These are phyloP conservation scores for Nomada hirtipes DNA, from an alignment of 2,888 invertebrate species.

Conservation along the genomic window DNA sequence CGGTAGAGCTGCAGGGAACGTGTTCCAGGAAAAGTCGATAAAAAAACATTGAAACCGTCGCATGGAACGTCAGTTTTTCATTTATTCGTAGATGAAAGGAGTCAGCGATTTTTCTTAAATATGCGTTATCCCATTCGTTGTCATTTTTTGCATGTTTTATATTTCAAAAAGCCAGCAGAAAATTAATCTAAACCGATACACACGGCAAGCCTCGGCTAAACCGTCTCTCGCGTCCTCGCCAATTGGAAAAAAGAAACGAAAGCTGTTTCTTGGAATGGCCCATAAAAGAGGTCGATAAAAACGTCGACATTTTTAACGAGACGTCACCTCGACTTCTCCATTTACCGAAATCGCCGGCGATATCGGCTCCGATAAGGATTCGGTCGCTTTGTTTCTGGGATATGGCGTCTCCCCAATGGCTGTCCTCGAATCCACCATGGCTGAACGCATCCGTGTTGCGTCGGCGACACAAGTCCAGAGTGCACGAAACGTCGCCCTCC, in stretches of 20 bases:
- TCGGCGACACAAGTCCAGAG: conserved; percentile 52
- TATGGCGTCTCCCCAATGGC: conserved; percentile 57
- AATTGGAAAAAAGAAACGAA: too few relatives aligned
- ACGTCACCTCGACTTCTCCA: background rate
- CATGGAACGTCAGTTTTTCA: background rate
- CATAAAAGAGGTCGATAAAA: too few relatives aligned
- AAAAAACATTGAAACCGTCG: background rate
- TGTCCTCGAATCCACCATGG: conserved; percentile 56
- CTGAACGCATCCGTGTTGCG: conserved; percentile 46
- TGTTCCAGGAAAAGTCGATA: too few relatives aligned
- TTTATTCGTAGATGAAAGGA: background rate
- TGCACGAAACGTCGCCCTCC: conserved; percentile 1
- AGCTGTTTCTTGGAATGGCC: too few relatives aligned
- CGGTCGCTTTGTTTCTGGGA: conserved; percentile 37
- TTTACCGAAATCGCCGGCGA: conserved; percentile 36
- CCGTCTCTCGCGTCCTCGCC: too few relatives aligned
- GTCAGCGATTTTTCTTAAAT: background rate
- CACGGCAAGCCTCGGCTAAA: too few relatives aligned
- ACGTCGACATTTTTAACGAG: background rate
- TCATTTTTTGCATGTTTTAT: too few relatives aligned
- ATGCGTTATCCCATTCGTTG: too few relatives aligned
- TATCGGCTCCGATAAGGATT: conserved; percentile 45
- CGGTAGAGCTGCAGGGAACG: too few relatives aligned
- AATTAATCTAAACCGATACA: too few relatives aligned
- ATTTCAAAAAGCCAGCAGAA: too few relatives aligned